Conservation (phyloP, 1,140 invertebrate species). For the Cydia amplana region DNA sequence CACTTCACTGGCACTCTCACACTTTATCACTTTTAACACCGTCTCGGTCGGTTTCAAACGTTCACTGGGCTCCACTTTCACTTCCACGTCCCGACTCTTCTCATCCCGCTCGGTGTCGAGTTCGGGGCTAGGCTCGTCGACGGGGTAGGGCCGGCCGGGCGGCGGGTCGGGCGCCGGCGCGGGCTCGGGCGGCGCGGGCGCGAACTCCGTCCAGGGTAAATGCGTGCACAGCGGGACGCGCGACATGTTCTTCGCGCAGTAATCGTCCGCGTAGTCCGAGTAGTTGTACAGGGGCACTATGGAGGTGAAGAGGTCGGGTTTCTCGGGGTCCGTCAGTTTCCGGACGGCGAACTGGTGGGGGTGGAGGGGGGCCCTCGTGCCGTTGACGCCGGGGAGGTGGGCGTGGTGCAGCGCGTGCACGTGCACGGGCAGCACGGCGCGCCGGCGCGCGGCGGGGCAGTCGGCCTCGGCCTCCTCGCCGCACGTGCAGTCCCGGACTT, state of each 20-base stretch:
- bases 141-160: conserved; percentile 55
- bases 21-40: conserved; percentile 6
- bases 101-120: conserved; percentile 39
- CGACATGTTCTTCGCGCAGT: conserved; percentile 69
- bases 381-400: conserved; percentile 64
- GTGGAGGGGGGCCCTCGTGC: conserved; percentile 56
- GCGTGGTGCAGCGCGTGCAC: conserved; percentile 63
- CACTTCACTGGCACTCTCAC: background rate
- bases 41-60: conserved; percentile 27
- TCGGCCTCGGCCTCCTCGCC: conserved; percentile 44
- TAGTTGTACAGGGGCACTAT: conserved; percentile 76
- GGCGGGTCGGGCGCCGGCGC: conserved; percentile 58
- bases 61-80: conserved; percentile 40
- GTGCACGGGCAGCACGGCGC: conserved; percentile 48
- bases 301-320: conserved; percentile 60
- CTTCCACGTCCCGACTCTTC: conserved; percentile 35
- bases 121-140: conserved; percentile 35
- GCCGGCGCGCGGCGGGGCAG: conserved; percentile 41
- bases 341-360: conserved; percentile 64
- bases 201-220: conserved; percentile 61
- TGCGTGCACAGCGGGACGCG: conserved; percentile 57
- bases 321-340: conserved; percentile 55
- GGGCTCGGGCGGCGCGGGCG: conserved; percentile 54
- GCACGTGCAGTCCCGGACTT: conserved; percentile 60
- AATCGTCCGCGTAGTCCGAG: conserved; percentile 74